These are phyloP conservation scores for Siderastrea siderea DNA, from an alignment of 92 coral and sea anemone genomes.

Conservation along the genomic window DNA sequence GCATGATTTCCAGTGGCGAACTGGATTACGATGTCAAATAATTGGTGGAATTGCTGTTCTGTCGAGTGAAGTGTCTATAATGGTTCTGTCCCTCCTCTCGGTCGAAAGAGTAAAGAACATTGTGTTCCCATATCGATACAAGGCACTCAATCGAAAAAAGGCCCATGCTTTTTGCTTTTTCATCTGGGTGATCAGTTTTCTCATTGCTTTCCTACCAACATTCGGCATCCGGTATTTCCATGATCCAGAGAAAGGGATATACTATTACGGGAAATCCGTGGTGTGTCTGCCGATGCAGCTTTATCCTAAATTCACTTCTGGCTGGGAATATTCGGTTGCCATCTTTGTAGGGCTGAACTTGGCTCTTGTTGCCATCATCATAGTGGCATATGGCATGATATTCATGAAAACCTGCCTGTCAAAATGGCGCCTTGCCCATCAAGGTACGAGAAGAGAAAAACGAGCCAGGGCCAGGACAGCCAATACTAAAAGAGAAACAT, in stretches of 20 bases:
- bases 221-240: no score
- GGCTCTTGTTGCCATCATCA: conserved; percentile 53
- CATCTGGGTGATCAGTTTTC: conserved; percentile 71
- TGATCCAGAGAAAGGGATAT: no score
- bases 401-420: conserved; percentile 50
- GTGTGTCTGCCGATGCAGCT: conserved; percentile 90
- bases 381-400: conserved; percentile 69
- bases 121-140: conserved; percentile 66
- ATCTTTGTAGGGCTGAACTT: conserved; percentile 78
- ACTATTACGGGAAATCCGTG: conserved; percentile 32
- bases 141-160: conserved; percentile 42
- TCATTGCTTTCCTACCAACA: conserved; percentile 36
- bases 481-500: conserved; percentile 57
- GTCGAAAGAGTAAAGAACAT: conserved; percentile 81
- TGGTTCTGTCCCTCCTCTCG: conserved; percentile 76
- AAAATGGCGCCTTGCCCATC: not conserved
- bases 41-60: conserved; percentile 81
- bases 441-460: not conserved
- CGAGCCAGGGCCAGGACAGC: conserved; percentile 53
- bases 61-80: conserved; percentile 87
- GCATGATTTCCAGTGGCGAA: conserved; percentile 73
- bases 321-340: conserved; percentile 84
- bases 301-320: conserved; percentile 74
- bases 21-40: conserved; percentile 75
- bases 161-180: conserved; percentile 50